Base-by-base conservation (phyloP, 2,888 invertebrate species). In the Phortica okadai region DNA sequence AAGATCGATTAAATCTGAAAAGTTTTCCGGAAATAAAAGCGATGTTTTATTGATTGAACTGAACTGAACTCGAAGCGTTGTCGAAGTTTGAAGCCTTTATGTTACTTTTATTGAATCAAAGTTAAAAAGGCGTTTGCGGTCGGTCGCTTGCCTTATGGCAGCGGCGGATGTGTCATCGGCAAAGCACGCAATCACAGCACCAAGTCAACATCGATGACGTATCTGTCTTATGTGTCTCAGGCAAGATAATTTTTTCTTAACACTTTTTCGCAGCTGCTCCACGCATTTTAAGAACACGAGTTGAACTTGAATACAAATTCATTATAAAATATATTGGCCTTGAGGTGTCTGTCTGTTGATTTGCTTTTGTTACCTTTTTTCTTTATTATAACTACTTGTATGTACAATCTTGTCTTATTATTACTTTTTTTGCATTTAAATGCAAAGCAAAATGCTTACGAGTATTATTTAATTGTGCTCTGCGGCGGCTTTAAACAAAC, bases 251-350 rank as follows among this genome's bases (percentile, higher is more conserved):
- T 50, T 8, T 50, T 6, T 11, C 14, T 11, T 14, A 50, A 50
- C 8, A 11, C 1, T 50, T 50, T 50, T 14, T 8, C 8, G 50
- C 50, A 50, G 50, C 14, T 50, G 10, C 10, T 11, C 10, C 50
- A n/a, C n/a, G 7, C 21, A 8, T 74, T 11, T 11, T 16, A 76
- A 84, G 86, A 84, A 87, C 82, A 76, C 77, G 82, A 87, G 78
- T 83, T 86, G 85, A 87, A 84, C 84, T 85, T 85, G 85, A 87
- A 87, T 78, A 86, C 77, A 75, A 78, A 79, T 79, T 64, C 64
- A 80, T 78, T 79, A 50, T 50, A 11, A 3, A 50, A 50, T 69
- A 77, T 75, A 72, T 78, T 80, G 77, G 82, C 84, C 87, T 87
- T 84, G 84, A 76, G 73, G 33, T 58, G 50, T 50, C 50, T 6